Conservation (phyloP, 2,888 invertebrate genomes). For the Tetragonisca angustula region DNA sequence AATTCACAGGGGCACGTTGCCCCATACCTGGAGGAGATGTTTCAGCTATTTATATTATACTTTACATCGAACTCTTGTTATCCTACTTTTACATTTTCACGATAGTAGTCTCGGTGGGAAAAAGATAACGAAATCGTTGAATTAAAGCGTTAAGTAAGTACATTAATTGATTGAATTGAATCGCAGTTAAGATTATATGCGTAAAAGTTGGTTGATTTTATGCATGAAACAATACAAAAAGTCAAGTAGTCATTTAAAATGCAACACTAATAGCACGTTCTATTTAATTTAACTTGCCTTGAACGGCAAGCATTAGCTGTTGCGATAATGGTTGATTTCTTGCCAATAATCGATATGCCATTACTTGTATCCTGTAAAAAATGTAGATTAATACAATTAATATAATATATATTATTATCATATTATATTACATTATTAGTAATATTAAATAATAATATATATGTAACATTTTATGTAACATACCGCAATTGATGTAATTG, state of each 20-base stretch:
- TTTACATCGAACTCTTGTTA: slow-evolving; percentile 69
- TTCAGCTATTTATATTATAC: slow-evolving; percentile 76
- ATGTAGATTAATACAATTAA: background rate
- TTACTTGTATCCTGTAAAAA: slow-evolving; percentile 92
- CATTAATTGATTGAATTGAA: background rate
- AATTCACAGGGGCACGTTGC: slow-evolving; percentile 77
- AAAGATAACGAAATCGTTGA: background rate
- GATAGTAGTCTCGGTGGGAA: background rate
- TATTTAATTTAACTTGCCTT: slow-evolving; percentile 87
- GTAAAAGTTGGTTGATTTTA: background rate
- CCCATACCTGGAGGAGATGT: slow-evolving; percentile 79
- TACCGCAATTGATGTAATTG: slow-evolving; percentile 94
- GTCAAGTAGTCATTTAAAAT: slow-evolving; percentile 76
- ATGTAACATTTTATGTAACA: slow-evolving; percentile 70
- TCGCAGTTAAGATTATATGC: background rate
- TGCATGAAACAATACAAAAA: background rate
- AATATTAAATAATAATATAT: background rate
- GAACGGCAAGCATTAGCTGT: slow-evolving; percentile 89
- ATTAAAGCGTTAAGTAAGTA: background rate
- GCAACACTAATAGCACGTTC: slow-evolving; percentile 33
- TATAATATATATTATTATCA: background rate
- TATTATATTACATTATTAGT: background rate
- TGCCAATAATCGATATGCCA: slow-evolving; percentile 96
- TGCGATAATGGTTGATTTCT: slow-evolving; percentile 95
- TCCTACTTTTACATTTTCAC: slow-evolving; percentile 73